These are phyloP conservation scores for Epinephelus cyanopodus DNA, from an alignment of 2,113 vertebrate species.

Conservation along the genomic window DNA sequence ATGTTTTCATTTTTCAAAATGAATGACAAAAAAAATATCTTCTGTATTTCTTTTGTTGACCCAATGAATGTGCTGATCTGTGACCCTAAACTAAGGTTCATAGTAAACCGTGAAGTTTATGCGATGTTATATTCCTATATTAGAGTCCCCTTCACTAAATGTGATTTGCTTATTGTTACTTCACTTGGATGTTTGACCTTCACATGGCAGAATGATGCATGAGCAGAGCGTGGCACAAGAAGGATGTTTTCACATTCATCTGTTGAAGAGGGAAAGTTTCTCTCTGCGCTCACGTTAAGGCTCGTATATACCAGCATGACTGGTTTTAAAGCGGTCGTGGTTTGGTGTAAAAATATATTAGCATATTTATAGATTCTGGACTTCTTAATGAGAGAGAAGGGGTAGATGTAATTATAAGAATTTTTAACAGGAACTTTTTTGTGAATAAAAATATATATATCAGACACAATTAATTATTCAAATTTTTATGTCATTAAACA, in stretches of 20 bases:
- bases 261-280: not conserved
- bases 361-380: not conserved
- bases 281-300: not conserved
- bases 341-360: not conserved
- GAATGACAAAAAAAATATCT: not conserved
- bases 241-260: not conserved
- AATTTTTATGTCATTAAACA: not conserved
- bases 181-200: not conserved
- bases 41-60: not conserved
- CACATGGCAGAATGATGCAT: not conserved
- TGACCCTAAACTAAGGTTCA: not conserved
- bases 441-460: too few relatives aligned
- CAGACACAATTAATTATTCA: too few relatives aligned
- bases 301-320: not conserved
- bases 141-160: not conserved
- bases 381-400: not conserved
- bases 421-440: too few relatives aligned
- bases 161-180: not conserved
- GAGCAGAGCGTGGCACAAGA: not conserved
- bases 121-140: too few relatives aligned
- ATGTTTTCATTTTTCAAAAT: not conserved
- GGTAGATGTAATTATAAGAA: not conserved
- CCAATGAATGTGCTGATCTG: not conserved
- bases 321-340: not conserved
- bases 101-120: not conserved